Conservation (phyloP, 2,797 vertebrate species). For the Ptychadena robeensis region DNA sequence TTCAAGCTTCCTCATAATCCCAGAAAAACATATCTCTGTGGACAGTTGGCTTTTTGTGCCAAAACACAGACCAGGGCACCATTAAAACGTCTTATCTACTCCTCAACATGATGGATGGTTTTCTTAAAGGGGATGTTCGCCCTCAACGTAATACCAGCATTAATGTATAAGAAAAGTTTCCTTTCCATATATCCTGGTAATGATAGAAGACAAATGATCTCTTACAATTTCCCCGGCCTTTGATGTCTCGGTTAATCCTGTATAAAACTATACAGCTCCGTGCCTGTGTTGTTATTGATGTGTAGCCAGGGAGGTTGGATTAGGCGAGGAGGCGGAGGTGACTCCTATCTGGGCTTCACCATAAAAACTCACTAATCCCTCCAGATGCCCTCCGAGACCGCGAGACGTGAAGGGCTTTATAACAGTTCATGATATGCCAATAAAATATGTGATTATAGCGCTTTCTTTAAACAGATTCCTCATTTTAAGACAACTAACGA, state of each 20-base stretch:
- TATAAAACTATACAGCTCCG: constrained; percentile 29
- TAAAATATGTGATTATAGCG: not conserved
- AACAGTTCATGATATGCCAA: constrained; percentile 5
- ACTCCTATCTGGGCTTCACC: constrained; percentile 19
- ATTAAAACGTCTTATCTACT: constrained; percentile 25
- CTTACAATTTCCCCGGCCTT: constrained; percentile 4
- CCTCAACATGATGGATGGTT: constrained; percentile 19
- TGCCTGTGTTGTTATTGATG: constrained; percentile 40
- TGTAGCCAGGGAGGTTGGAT: constrained; percentile 36
- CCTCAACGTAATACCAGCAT: not conserved
- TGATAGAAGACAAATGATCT: constrained; percentile 23
- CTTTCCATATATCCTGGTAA: constrained; percentile 6
- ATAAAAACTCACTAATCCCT: constrained; percentile 43
- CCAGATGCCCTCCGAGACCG: constrained; percentile 17
- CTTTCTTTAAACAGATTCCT: not conserved
- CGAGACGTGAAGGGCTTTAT: not conserved
- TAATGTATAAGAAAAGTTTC: not conserved
- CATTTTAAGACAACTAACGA: not conserved
- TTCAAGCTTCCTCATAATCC: constrained; percentile 7
- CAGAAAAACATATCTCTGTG: not conserved
- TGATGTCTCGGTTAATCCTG: constrained; percentile 45
- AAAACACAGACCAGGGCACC: constrained; percentile 15
- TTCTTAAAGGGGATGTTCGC: not conserved
- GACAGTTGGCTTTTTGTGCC: not conserved
- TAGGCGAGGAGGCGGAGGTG: constrained; percentile 14